Evolutionary conservation across 2,797 vertebrate genomes (phyloP).

Genomic region (Myotis vivesi): DNA sequence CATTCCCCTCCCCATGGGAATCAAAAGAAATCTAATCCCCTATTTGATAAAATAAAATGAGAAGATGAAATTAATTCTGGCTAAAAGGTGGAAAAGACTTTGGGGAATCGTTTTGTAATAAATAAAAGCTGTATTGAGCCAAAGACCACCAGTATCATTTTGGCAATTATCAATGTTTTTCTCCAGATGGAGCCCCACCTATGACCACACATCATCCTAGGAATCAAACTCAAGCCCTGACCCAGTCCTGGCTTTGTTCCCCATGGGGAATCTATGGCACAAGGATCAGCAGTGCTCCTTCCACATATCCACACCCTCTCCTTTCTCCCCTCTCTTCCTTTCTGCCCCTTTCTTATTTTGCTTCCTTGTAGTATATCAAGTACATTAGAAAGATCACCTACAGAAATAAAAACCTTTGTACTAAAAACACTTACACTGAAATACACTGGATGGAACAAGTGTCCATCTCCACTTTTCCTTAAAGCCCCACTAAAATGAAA

Average conservation of each 20-base stretch:
- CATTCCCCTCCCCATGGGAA: background rate
- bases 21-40: background rate
- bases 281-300: background rate
- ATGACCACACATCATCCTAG: background rate
- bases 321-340: background rate
- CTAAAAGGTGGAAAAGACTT: conserved; percentile 18
- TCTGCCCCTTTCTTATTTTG: background rate
- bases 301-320: background rate
- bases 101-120: background rate
- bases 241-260: background rate
- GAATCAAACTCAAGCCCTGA: background rate
- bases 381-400: background rate
- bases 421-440: background rate
- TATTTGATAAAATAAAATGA: background rate
- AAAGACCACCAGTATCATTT: background rate
- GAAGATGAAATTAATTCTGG: background rate
- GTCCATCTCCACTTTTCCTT: background rate
- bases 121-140: background rate
- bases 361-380: background rate
- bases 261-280: too few relatives aligned
- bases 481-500: background rate
- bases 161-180: background rate
- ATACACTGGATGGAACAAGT: background rate
- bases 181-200: background rate
- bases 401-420: background rate